A percentile compares a stretch with the other conserved stretches of the same genome.
These are phyloP conservation scores for Colinus virginianus DNA, from an alignment of 2,113 vertebrate genomes.

Conservation along the genomic window DNA sequence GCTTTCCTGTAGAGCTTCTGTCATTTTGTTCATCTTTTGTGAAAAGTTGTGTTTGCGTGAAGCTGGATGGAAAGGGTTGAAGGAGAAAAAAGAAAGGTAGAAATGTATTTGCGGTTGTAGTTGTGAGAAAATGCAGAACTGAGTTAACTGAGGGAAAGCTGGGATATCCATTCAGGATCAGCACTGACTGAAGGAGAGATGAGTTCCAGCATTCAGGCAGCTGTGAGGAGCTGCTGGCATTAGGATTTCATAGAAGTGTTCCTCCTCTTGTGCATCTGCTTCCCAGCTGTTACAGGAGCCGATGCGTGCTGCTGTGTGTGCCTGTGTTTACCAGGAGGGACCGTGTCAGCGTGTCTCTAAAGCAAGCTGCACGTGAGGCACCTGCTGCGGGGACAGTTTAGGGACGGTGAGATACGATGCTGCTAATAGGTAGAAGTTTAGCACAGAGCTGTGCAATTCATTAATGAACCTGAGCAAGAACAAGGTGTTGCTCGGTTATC, in stretches of 20 bases:
- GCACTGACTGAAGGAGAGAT: background rate
- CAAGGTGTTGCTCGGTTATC: constrained; percentile 25
- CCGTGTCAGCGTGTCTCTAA: background rate
- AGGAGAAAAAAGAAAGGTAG: background rate
- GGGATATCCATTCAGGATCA: constrained; percentile 5
- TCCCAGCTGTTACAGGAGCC: background rate
- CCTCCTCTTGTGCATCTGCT: constrained; percentile 3
- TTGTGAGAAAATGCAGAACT: background rate
- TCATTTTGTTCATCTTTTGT: constrained; percentile 52
- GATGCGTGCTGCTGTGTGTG: background rate
- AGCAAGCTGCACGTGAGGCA: background rate
- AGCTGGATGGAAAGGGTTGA: constrained; percentile 39
- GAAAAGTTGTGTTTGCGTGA: background rate
- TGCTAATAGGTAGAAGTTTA: constrained; percentile 56
- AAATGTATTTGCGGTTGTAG: constrained; percentile 13
- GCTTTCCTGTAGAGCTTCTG: constrained; percentile 58
- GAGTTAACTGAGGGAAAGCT: constrained; percentile 42
- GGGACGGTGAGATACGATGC: constrained; percentile 1
- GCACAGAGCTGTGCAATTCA: constrained; percentile 56
- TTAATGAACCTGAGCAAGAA: constrained; percentile 41
- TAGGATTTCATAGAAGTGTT: background rate
- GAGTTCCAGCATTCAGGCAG: constrained; percentile 1
- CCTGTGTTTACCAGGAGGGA: constrained; percentile 44
- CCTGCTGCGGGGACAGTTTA: background rate
- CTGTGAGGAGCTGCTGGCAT: constrained; percentile 3